Conservation (phyloP, 2,888 invertebrate species). For the Noctua janthe region DNA sequence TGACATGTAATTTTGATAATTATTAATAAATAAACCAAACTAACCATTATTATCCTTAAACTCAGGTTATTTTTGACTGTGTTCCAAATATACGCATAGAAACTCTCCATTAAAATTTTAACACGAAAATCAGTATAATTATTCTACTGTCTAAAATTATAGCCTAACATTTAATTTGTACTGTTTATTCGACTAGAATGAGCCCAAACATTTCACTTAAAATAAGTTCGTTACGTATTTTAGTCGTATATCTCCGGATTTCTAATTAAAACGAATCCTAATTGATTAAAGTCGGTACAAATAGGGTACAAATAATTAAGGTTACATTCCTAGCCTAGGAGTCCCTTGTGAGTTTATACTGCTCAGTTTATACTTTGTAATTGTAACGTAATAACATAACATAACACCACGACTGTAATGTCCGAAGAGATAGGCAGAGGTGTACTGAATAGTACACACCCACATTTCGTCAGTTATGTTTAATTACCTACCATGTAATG, state of each 20-base stretch:
- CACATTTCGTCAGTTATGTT: no score
- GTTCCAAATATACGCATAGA: background rate
- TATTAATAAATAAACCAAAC: no score
- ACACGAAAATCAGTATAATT: background rate
- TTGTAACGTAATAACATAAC: background rate
- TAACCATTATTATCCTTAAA: background rate
- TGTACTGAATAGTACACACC: no score
- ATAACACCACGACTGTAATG: no score
- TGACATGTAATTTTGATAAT: no score
- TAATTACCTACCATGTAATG: no score
- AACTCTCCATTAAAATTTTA: background rate
- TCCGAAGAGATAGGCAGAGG: no score
- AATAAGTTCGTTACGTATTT: background rate
- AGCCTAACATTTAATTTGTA: background rate
- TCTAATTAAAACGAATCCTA: slow-evolving; percentile 40
- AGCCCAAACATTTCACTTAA: slow-evolving; percentile 1
- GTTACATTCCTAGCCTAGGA: slow-evolving; percentile 1
- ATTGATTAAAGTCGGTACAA: slow-evolving; percentile 39
- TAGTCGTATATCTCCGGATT: slow-evolving; percentile 4
- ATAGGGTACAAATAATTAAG: slow-evolving; percentile 28
- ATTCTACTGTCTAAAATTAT: background rate
- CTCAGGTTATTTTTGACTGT: background rate
- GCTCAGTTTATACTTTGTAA: background rate
- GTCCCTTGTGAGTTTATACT: background rate
- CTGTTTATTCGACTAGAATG: background rate